Base-by-base conservation (phyloP, 2,888 invertebrate species). In the Graphium colonna region DNA sequence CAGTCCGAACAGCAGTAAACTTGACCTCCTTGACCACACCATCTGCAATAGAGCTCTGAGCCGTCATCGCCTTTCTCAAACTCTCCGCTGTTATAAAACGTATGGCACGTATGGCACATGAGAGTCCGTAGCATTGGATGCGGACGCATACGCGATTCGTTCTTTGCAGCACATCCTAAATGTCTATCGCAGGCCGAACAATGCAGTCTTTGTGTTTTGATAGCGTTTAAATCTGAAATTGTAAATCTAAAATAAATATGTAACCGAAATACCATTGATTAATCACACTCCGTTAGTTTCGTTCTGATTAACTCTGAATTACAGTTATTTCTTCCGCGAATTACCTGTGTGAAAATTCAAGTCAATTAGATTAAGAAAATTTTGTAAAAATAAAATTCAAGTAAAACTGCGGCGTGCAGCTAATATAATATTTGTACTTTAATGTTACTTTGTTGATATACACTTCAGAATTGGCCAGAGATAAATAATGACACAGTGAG, bases 21-120 rank as follows among this genome's bases (percentile, higher is more conserved):
- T 77, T 94, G 93, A 3, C 94, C 94, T 3, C 92, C 95, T 75
- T 95, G 95, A 0, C 95, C 95, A 69, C 95, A 95, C 95, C 95
- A 95, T 45, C 95, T 91, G 65, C 95, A 95, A 69, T 95, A 95
- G 57, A 95, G 80, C 73, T 95, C 95, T 12, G 95, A 95, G 17
- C 95, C 95, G 82, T 95, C 95, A 74, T 95, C 95, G 46, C 95
- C 95, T 79, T 95, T 95, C 56, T 94, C 94, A 75, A 95, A 95
- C 64, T 94, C 94, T 3, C 95, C 95, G 73, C 95, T 95, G 49
- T 94, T 94, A 70, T 95, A 95, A 73, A 95, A 95, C 36, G 93
- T 92, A 63, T 93, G 93, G 74, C 95, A 95, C 43, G 91, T 90
- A 45, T 92, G 91, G 68, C 95, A 95, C 33, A 95, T 91, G 7